Percentiles rank a stretch among this genome's conserved stretches.
These are phyloP conservation scores for Troides oblongomaculatus DNA, from an alignment of 2,888 invertebrate genomes.

Conservation along the genomic window DNA sequence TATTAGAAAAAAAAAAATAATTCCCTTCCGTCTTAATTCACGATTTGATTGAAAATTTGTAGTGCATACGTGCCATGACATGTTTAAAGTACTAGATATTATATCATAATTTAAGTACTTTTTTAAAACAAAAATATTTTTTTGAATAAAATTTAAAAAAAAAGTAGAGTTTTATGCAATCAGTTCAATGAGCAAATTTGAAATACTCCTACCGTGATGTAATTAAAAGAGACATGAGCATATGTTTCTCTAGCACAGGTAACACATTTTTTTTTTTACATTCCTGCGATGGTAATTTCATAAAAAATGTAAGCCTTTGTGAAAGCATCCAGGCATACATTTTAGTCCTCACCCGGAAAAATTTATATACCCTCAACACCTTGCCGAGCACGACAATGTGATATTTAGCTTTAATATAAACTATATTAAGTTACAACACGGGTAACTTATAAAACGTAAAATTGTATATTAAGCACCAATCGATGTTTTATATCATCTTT, in stretches of 20 bases:
- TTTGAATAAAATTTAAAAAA: not conserved
- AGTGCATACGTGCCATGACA: no score
- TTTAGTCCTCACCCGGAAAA: not conserved
- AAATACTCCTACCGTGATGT: not conserved
- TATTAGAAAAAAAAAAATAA: no score
- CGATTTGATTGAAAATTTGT: no score
- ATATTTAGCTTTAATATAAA: not conserved
- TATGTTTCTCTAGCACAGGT: not conserved
- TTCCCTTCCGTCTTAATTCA: no score
- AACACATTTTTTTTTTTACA: not conserved
- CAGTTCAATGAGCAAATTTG: not conserved
- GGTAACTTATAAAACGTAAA: no score
- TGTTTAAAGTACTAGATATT: no score
- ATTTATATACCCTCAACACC: not conserved
- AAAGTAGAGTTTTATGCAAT: not conserved
- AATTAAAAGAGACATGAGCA: not conserved
- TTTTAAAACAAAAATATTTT: not conserved
- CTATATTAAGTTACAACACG: no score
- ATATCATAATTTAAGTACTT: no score
- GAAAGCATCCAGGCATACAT: constrained; percentile 1
- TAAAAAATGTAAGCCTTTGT: constrained; percentile 8
- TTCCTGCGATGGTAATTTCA: not conserved
- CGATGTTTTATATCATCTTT: no score
- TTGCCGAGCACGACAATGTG: not conserved
- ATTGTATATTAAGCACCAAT: no score